A percentile compares a stretch with the other conserved stretches of the same genome.
Conservation (phyloP, 2,797 vertebrate genomes). For the Aplochiton taeniatus region DNA sequence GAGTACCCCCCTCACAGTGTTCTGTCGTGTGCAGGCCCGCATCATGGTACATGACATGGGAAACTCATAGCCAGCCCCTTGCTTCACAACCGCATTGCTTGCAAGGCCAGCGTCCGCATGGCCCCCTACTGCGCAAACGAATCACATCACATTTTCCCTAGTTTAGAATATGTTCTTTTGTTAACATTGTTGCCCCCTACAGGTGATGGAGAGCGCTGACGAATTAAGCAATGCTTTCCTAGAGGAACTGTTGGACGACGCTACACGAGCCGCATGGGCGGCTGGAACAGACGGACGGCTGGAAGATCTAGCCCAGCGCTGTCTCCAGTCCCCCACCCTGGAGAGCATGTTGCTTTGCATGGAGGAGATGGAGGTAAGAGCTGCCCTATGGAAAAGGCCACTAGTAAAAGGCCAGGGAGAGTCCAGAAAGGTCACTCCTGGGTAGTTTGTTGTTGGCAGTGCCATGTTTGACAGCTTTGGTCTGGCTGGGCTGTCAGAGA, state of each 20-base stretch:
- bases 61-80: no score
- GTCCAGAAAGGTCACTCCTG: conserved; percentile 13
- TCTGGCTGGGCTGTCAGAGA: conserved; percentile 31
- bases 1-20: no score
- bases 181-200: background rate
- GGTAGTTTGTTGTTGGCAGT: conserved; percentile 45
- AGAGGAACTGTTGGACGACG: conserved; percentile 75
- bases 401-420: conserved; percentile 26
- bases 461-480: conserved; percentile 40
- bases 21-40: no score
- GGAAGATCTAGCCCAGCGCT: conserved; percentile 41
- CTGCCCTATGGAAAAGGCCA: background rate
- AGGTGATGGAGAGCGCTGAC: conserved; percentile 67
- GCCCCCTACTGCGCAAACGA: no score
- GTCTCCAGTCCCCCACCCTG: conserved; percentile 69
- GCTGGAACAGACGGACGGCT: conserved; percentile 51
- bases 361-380: conserved; percentile 94
- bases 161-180: no score
- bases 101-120: no score
- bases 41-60: no score
- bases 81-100: no score
- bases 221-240: conserved; percentile 61
- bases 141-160: no score
- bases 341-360: conserved; percentile 90
- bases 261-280: conserved; percentile 51